phyloP scores from a whole-genome alignment of 92 coral and sea anemone genomes.

The Muricea muricata region DNA sequence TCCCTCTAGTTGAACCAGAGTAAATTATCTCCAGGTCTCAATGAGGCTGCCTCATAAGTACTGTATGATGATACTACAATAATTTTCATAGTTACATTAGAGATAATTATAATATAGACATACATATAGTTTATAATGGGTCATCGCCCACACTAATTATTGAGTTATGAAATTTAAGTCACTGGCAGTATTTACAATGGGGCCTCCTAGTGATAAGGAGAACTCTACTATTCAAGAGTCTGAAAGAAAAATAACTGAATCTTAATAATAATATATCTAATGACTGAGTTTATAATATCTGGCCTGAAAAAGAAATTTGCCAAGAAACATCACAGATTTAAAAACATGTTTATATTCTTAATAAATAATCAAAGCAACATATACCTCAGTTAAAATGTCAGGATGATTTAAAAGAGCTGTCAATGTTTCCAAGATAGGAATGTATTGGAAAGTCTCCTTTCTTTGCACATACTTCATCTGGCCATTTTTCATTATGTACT shows the following conservation, averaged over 20 bases:
- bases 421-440: conserved; percentile 17
- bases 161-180: background rate
- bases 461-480: conserved; percentile 6
- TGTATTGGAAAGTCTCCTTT: conserved; percentile 17
- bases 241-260: background rate
- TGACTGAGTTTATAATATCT: background rate
- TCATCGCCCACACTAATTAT: background rate
- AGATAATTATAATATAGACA: no score
- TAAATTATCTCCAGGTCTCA: no score
- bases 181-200: background rate
- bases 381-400: conserved; percentile 21
- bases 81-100: no score
- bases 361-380: background rate
- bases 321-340: no score
- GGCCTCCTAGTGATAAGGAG: background rate
- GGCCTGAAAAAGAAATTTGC: background rate
- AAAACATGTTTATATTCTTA: background rate
- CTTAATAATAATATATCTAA: no score
- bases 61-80: no score
- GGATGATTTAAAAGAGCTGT: conserved; percentile 15
- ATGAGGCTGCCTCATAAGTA: no score
- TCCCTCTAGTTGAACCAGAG: no score
- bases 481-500: background rate
- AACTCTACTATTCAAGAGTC: background rate
- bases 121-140: no score